Base-by-base conservation (phyloP, 2,113 vertebrate species). In the Hemibagrus wyckioides region DNA sequence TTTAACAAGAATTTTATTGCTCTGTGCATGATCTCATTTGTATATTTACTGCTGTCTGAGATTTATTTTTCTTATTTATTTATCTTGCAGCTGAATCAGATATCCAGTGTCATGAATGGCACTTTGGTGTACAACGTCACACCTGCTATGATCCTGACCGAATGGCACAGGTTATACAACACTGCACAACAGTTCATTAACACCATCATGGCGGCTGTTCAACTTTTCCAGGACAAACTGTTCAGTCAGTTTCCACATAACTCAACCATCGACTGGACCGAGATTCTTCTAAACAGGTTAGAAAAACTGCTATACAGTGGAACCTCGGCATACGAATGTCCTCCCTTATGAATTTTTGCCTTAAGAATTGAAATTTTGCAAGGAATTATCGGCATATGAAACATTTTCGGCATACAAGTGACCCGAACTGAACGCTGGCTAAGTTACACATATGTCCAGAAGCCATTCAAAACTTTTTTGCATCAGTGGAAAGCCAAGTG, bases 101-200 rank as follows among this genome's bases (percentile, higher is more conserved):
- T 93, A 39, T 75, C 50, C 63, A 83, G 14, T 44, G 83, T 90
- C 4, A 36, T 87, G 63, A 75, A 95, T 86, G 89, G n/a, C 33
- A 28, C 44, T 52, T 87, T 88, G 2, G 6, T 88, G 9, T 44
- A 89, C 85, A 92, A 89, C 0, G 89, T 93, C 44, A 94, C 94
- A 0, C 92, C 93, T 67, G 86, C 92, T 50, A 92, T 90, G 91
- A 90, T 96, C 63, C 92, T 96, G 54, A 91, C 92, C 2, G 93
- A 94, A 88, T 95, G 94, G 94, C 92, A 94, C 8, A 80, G 80
- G 19, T 69, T 95, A 30, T 63, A 21, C 6, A 90, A 80, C 17
- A 87, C 77, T 48, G 89, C 65, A n/a, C 0, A 84, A 73, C 17
- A 91, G 28, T 92, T 94, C 61, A 61, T 3, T 13, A 10, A 7